Evolutionary conservation across 2,888 invertebrate genomes (phyloP), one percentile per base, ranked within the genome.

Genomic region (Lamellibrachia satsuma): DNA sequence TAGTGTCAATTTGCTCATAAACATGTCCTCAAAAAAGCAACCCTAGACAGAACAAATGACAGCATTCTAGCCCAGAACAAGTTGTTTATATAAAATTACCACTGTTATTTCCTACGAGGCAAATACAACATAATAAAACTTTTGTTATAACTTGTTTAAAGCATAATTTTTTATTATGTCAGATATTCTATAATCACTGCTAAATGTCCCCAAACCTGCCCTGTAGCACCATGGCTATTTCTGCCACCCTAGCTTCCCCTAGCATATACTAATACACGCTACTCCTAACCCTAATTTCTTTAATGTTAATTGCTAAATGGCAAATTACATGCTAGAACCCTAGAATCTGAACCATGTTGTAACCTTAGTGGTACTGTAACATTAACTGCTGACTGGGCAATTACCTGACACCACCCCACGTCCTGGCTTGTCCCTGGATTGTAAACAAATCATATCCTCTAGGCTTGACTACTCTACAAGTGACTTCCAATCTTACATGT

Each of bases 401-500:
- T 75, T 75, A 75, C n/a, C 75, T 75, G 15, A 75, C 75, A 39
- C 75, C 75, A 75, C 75, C n/a, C 75, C 6, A 15, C n/a, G 15
- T 75, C 22, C 15, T 6, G 22, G 6, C n/a, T 6, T 22, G 75
- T 75, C 22, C 75, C 75, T 22, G 75, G 15, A 75, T n/a, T 75
- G n/a, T 75, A 11, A 22, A 75, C 75, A 75, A 75, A 75, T 75
- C 75, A 75, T 0, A 75, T 75, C 75, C 75, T 75, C 22, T 39
- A 39, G 39, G 39, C 39, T 39, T 75, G 22, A 22, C 75, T 6
- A 75, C 75, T 22, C 75, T 22, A 75, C 75, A 75, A 22, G n/a
- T 75, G n/a, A 75, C 75, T 75, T 75, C 75, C 75, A 75, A 75
- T 75, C 75, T 75, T 75, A 75, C 75, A 75, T n/a, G 75, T 22